Evolutionary conservation across 2,888 invertebrate genomes (phyloP), one percentile per base, ranked within the genome.

Genomic region (Lissonota sp.): DNA sequence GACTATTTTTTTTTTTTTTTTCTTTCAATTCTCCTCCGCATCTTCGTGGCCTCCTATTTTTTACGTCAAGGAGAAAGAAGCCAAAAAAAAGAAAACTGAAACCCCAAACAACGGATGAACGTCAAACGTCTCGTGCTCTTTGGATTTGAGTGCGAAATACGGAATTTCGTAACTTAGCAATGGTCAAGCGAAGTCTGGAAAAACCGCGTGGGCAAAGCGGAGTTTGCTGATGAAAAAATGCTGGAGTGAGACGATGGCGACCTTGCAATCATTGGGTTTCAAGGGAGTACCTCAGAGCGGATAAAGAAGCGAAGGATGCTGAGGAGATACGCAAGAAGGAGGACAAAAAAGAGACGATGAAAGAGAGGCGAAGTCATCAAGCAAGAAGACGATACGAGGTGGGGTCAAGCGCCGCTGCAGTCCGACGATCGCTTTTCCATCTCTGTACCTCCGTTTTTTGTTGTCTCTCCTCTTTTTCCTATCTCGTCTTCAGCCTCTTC

Each of bases 361-460:
- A 62, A 12, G 39, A 37, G 5, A 46, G n/a, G 46, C 2, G 10
- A n/a, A 44, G 26, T 6, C 8, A 57, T 26, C 57, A 26, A 44
- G 44, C 44, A 51, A 49, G 44, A 75, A 40, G 26, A 70, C 62
- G 57, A 73, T 69, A 63, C 55, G 26, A 46, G 66, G 67, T 66
- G 42, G 51, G 62, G 75, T 67, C 71, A 62, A 80, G 71, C 75
- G 60, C 75, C 76, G 76, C 58, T 51, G 26, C 26, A 26, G 37
- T 55, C 64, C n/a, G 10, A 60, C 72, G 71, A 83, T 77, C 77
- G 72, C 62, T 63, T 51, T 71, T 73, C 72, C 83, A 75, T 78
- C 80, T 78, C 80, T 60, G 74, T 70, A 42, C 14, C 63, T 16
- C 40, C 42, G 26, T 57, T 71, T 57, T n/a, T 66, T 80, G 12